Percentiles rank a stretch among this genome's conserved stretches.
Conservation (phyloP, 1,140 invertebrate species). For the Heliconius hermathena region DNA sequence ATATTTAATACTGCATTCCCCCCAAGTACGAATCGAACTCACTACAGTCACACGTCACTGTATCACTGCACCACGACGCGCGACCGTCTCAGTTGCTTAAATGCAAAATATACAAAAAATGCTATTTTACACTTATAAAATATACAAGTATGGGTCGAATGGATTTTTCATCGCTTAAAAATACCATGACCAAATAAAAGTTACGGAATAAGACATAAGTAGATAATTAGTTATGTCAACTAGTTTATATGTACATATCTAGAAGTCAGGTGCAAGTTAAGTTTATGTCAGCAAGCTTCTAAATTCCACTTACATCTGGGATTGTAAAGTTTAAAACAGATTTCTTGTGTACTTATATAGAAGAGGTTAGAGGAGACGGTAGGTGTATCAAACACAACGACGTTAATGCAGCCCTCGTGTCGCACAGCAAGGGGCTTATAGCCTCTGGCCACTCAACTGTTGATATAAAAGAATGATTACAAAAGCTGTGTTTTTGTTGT, state of each 20-base stretch:
- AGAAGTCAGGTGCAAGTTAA: background rate
- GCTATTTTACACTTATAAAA: no score
- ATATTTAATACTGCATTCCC: no score
- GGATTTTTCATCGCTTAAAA: no score
- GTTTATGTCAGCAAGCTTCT: background rate
- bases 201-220: no score
- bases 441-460: slow-evolving; percentile 59
- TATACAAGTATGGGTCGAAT: no score
- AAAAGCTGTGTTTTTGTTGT: slow-evolving; percentile 24
- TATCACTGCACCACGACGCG: no score
- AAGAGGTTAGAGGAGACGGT: slow-evolving; percentile 32
- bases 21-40: no score
- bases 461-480: slow-evolving; percentile 56
- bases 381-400: slow-evolving; percentile 51
- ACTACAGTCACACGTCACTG: no score
- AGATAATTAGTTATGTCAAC: no score
- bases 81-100: no score
- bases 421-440: slow-evolving; percentile 58
- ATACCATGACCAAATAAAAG: no score
- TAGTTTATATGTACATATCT: background rate
- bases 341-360: slow-evolving; percentile 14
- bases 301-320: background rate
- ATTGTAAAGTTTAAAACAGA: slow-evolving; percentile 7
- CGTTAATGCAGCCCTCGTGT: slow-evolving; percentile 64
- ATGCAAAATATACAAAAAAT: no score